Evolutionary conservation across 1,140 invertebrate genomes (phyloP), one percentile per base, ranked within the genome.

Genomic region (Drosophila sp.): DNA sequence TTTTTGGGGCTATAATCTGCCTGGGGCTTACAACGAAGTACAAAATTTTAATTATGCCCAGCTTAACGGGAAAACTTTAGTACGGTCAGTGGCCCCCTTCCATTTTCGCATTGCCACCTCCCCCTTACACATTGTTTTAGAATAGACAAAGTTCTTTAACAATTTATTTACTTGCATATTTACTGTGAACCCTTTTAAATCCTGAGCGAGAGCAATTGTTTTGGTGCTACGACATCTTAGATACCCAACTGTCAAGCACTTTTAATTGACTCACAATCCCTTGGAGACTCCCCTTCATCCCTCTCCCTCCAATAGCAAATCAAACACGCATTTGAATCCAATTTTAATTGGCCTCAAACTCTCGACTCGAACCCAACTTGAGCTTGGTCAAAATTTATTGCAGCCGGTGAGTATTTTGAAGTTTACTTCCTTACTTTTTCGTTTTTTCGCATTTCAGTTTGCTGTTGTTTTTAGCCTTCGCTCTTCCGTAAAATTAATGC

Each of bases 21-120:
- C 59, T 16, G 54, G 36, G 76, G 83, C 82, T 86, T 87, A 87
- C 78, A 78, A 73, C 62, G 76, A 75, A 72, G 50, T 59, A 63
- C 64, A 70, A 86, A 87, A 86, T 86, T 89, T 86, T 87, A 86
- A 86, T 86, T 86, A 86, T 87, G 82, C 74, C 78, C 72, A 66
- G 82, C 81, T 87, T 86, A 86, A 82, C 76, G 81, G 58, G 38
- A 54, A 63, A 78, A 65, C 69, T 86, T 86, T 62, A 57, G 58
- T 61, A 67, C 64, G 81, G 81, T 81, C 82, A 86, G 82, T 53
- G 34, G 32, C 16, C 36, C 41, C 9, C 50, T 1, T 9, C 0
- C 9, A 9, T 9, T 2, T 4, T 16, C n/a, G n/a, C 27, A 3
- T 13, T 5, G 2, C 56, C n/a, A n/a, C 27, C n/a, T 13, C 4